Evolutionary conservation across 2,797 vertebrate species (phyloP).

Genomic region (Coregonus suidteri): DNA sequence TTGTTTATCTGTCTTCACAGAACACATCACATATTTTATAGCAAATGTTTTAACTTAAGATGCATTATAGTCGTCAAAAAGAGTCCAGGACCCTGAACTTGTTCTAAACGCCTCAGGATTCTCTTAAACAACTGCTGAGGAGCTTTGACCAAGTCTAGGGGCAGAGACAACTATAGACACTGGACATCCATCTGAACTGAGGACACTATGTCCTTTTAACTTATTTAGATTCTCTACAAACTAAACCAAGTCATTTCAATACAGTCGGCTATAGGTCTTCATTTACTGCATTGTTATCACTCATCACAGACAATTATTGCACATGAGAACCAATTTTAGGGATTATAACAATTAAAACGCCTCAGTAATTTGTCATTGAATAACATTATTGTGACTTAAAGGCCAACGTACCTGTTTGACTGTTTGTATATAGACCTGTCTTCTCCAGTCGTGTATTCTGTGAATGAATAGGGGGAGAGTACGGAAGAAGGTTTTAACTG

Average conservation of each 20-base stretch:
- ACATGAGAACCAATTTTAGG: background rate
- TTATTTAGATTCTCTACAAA: background rate
- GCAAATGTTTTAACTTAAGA: background rate
- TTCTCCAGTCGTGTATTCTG: slow-evolving; percentile 7
- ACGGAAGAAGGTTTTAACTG: slow-evolving; percentile 67
- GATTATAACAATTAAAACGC: background rate
- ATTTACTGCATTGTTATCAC: background rate
- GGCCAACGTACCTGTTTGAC: slow-evolving; percentile 56
- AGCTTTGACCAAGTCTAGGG: slow-evolving; percentile 86
- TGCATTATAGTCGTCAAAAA: background rate
- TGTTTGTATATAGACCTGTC: slow-evolving; percentile 38
- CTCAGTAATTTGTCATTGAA: background rate
- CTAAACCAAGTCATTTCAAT: background rate
- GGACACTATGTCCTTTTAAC: background rate
- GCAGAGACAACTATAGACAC: slow-evolving; percentile 54
- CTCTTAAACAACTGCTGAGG: slow-evolving; percentile 72
- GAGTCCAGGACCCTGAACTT: slow-evolving; percentile 77
- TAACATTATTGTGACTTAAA: background rate
- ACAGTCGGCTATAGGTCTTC: too few species aligned
- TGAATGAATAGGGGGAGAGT: slow-evolving; percentile 42
- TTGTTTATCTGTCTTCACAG: background rate
- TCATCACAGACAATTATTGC: background rate
- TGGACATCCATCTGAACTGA: background rate
- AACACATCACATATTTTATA: too few species aligned
- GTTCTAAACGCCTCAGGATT: slow-evolving; percentile 83